phyloP scores from a whole-genome alignment of 2,797 vertebrate species.

The Lerista edwardsae region DNA sequence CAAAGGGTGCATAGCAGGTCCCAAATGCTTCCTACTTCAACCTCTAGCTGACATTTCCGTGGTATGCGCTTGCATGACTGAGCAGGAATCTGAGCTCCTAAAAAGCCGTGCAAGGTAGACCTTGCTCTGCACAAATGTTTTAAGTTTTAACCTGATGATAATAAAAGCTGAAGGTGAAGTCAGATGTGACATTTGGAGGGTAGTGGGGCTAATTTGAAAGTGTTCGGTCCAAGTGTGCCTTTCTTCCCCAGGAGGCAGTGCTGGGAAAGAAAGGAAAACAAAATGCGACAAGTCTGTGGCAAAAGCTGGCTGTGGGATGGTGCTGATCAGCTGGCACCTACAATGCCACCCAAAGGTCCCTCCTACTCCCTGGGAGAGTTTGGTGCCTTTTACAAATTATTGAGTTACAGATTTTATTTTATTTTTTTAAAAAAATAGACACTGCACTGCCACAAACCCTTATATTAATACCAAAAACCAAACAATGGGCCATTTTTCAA shows the following conservation, averaged over 20 bases:
- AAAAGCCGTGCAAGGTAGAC: not conserved
- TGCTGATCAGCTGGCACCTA: not conserved
- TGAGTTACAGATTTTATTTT: not conserved
- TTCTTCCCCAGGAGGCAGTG: not conserved
- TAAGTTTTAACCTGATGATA: not conserved
- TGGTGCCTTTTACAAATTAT: not conserved
- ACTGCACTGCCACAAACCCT: not conserved
- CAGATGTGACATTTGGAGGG: not conserved
- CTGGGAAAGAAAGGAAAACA: no score
- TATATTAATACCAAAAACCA: not conserved
- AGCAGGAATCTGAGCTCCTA: constrained; percentile 2
- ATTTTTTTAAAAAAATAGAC: not conserved
- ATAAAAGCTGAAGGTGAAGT: not conserved
- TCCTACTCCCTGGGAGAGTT: not conserved
- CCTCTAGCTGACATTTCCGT: not conserved
- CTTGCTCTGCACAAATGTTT: not conserved
- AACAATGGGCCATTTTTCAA: not conserved
- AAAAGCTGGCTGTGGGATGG: no score
- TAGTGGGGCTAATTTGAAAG: not conserved
- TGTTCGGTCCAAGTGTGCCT: not conserved
- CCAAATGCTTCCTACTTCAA: not conserved
- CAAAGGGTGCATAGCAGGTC: not conserved
- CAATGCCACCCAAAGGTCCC: not conserved
- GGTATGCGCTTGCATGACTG: not conserved
- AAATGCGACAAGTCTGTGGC: no score